Evolutionary conservation across 2,888 invertebrate genomes (phyloP).

Genomic region (Clusia tigrina): DNA sequence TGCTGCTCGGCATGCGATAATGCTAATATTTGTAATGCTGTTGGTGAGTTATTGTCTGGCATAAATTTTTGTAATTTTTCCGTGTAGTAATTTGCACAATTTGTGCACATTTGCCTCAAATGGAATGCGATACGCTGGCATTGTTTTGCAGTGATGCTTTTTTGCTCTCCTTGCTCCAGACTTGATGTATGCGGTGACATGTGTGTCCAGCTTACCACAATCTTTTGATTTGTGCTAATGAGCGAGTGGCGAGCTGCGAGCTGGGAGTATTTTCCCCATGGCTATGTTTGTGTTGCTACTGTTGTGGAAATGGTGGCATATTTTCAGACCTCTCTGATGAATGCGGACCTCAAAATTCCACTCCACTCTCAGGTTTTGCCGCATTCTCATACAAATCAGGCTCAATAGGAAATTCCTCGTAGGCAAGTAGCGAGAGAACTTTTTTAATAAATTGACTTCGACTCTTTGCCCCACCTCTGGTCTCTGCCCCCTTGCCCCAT

Average conservation of each 20-base stretch:
- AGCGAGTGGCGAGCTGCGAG: constrained; percentile 22
- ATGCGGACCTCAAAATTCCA: too few relatives aligned
- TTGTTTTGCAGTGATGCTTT: constrained; percentile 32
- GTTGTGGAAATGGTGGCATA: constrained; percentile 26
- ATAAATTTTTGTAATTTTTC: constrained; percentile 31
- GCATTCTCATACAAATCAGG: not conserved
- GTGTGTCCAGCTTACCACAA: constrained; percentile 35
- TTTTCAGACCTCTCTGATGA: constrained; percentile 33
- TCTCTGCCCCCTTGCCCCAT: not conserved
- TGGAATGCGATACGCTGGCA: constrained; percentile 30
- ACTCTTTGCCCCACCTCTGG: not conserved
- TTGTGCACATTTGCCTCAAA: constrained; percentile 5
- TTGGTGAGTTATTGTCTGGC: constrained; percentile 30
- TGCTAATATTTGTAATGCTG: constrained; percentile 46
- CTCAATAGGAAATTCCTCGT: constrained; percentile 39
- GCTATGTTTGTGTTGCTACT: too few relatives aligned
- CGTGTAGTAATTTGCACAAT: constrained; percentile 15
- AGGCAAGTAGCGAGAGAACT: constrained; percentile 32
- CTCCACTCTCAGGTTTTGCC: too few relatives aligned
- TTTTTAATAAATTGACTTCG: constrained; percentile 46
- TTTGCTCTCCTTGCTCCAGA: not conserved
- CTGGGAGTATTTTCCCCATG: not conserved
- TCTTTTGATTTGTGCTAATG: constrained; percentile 49
- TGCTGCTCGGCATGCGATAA: constrained; percentile 49
- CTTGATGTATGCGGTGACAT: constrained; percentile 42